These are phyloP conservation scores for Troilus luridus DNA, from an alignment of 2,888 invertebrate species.

Conservation along the genomic window DNA sequence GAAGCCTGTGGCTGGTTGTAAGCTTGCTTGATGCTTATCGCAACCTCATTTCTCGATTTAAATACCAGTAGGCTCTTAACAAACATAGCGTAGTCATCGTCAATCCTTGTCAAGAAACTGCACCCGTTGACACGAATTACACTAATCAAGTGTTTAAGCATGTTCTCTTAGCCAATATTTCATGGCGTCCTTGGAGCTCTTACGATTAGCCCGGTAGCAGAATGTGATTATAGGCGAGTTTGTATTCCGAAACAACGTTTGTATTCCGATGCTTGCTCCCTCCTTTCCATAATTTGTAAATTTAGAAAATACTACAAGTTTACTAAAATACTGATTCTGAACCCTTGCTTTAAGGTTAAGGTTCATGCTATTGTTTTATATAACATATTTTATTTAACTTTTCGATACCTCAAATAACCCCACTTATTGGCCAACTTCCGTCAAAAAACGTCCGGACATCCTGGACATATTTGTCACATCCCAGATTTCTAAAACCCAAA, in stretches of 20 bases:
- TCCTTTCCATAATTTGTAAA: neutral
- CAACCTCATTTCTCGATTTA: slow-evolving; percentile 13
- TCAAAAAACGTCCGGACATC: too few species aligned
- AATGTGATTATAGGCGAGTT: neutral
- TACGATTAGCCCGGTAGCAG: neutral
- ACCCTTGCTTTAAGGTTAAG: too few species aligned
- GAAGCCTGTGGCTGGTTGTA: neutral
- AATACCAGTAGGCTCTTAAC: neutral
- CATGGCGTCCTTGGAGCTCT: neutral
- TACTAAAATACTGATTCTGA: neutral
- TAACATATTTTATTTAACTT: too few species aligned
- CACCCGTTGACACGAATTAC: slow-evolving; percentile 36
- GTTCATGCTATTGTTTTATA: too few species aligned
- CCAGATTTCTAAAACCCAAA: too few species aligned
- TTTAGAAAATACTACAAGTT: neutral
- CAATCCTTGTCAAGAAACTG: slow-evolving; percentile 33
- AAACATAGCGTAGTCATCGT: neutral
- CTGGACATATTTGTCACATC: too few species aligned
- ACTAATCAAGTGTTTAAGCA: neutral
- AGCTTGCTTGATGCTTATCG: slow-evolving; percentile 10
- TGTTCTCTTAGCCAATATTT: neutral
- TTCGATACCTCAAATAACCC: too few species aligned
- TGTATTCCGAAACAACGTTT: neutral
- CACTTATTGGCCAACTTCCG: too few species aligned
- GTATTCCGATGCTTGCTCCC: neutral